A percentile compares a stretch with the other conserved stretches of the same genome.
Evolutionary conservation across 2,888 invertebrate species (phyloP).

Genomic region (Lathronympha strigana): DNA sequence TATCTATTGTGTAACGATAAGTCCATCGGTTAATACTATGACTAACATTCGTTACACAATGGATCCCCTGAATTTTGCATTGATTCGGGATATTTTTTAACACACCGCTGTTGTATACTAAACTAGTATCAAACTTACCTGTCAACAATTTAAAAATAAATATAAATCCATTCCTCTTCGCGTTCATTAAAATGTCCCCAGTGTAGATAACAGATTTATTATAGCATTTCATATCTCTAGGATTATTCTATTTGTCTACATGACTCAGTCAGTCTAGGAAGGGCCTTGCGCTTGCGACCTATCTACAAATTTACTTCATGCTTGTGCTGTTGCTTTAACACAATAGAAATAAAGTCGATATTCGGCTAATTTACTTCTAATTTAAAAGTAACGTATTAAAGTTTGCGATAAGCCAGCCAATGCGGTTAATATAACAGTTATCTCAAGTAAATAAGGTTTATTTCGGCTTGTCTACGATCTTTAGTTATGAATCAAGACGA

Average conservation of each 20-base stretch:
- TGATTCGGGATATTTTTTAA: too few species aligned
- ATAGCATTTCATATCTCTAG: conserved; percentile 7
- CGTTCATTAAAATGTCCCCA: too few species aligned
- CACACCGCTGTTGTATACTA: too few species aligned
- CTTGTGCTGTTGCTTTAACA: not conserved
- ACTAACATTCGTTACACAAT: too few species aligned
- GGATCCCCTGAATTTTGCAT: too few species aligned
- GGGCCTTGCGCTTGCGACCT: conserved; percentile 47
- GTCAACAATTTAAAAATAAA: too few species aligned
- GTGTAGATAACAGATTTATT: conserved; percentile 2
- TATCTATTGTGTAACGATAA: too few species aligned
- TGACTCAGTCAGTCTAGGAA: conserved; percentile 49
- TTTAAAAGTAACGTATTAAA: not conserved
- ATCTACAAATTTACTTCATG: conserved; percentile 1
- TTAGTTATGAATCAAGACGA: not conserved
- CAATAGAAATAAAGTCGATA: not conserved
- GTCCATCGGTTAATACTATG: too few species aligned
- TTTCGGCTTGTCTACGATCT: not conserved
- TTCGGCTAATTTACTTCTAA: not conserved
- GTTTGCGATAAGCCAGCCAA: conserved; percentile 5
- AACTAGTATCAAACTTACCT: too few species aligned
- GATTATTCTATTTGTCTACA: conserved; percentile 32
- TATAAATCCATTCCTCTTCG: too few species aligned
- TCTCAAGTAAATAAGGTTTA: not conserved
- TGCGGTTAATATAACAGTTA: not conserved